Evolutionary conservation across 1,140 invertebrate species (phyloP).

Genomic region (Drosophila lowei): DNA sequence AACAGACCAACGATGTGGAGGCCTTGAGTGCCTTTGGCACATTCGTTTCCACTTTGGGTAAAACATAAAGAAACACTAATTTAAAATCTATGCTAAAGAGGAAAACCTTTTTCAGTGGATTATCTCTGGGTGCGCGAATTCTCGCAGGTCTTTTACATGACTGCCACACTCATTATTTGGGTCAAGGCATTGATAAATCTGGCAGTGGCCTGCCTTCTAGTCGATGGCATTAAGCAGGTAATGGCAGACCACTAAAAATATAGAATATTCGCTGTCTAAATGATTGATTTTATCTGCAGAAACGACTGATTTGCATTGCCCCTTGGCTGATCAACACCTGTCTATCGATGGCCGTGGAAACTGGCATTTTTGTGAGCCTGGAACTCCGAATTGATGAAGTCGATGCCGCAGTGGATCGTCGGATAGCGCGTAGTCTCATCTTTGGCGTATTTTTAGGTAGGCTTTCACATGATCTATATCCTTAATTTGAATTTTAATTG

Average conservation of each 20-base stretch:
- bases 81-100: neutral
- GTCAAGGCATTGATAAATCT: slow-evolving; percentile 78
- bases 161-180: slow-evolving; percentile 73
- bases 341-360: slow-evolving; percentile 68
- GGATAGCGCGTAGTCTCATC: slow-evolving; percentile 73
- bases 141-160: slow-evolving; percentile 79
- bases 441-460: slow-evolving; percentile 74
- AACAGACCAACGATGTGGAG: slow-evolving; percentile 60
- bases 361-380: slow-evolving; percentile 69
- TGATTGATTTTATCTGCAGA: slow-evolving; percentile 23
- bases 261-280: neutral
- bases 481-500: neutral
- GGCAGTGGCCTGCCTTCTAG: slow-evolving; percentile 69
- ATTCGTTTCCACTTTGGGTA: slow-evolving; percentile 67
- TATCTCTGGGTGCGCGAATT: slow-evolving; percentile 77
- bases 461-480: neutral
- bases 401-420: slow-evolving; percentile 72
- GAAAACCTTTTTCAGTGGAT: slow-evolving; percentile 49
- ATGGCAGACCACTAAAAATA: neutral
- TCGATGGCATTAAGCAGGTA: slow-evolving; percentile 81
- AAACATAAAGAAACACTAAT: neutral
- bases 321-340: slow-evolving; percentile 76
- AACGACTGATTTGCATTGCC: slow-evolving; percentile 78
- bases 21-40: slow-evolving; percentile 63
- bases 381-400: slow-evolving; percentile 77